Conservation (phyloP, 2,113 vertebrate genomes). For the Pheucticus melanocephalus region DNA sequence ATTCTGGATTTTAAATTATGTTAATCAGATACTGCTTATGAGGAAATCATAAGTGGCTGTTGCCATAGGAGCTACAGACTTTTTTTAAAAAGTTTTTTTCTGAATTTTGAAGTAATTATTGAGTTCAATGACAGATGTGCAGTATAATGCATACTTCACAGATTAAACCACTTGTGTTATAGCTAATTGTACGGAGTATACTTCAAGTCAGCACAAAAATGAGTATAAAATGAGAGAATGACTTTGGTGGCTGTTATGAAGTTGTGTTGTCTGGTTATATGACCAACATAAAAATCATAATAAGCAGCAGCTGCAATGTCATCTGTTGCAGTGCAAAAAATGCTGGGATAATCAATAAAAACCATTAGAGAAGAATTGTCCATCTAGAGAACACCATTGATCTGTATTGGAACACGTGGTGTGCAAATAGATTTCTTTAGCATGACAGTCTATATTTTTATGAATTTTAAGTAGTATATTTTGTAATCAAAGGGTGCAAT, state of each 20-base stretch:
- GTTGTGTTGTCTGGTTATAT: neutral
- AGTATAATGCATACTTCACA: neutral
- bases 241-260: neutral
- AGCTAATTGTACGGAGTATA: neutral
- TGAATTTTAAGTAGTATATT: neutral
- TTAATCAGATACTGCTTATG: neutral
- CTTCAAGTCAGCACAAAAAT: neutral
- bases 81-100: neutral
- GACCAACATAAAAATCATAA: neutral
- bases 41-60: neutral
- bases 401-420: neutral
- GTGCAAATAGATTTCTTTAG: neutral
- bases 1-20: neutral
- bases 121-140: neutral
- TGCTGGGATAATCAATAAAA: neutral
- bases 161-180: neutral
- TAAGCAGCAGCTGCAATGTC: neutral
- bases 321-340: neutral
- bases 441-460: neutral
- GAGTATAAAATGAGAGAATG: neutral
- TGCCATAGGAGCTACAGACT: neutral
- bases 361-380: neutral
- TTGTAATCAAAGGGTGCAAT: neutral
- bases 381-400: neutral
- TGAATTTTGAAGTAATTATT: neutral